Percentiles rank a stretch among this genome's conserved stretches.
phyloP scores from a whole-genome alignment of 2,797 vertebrate species.

The Rachycentron canadum region DNA sequence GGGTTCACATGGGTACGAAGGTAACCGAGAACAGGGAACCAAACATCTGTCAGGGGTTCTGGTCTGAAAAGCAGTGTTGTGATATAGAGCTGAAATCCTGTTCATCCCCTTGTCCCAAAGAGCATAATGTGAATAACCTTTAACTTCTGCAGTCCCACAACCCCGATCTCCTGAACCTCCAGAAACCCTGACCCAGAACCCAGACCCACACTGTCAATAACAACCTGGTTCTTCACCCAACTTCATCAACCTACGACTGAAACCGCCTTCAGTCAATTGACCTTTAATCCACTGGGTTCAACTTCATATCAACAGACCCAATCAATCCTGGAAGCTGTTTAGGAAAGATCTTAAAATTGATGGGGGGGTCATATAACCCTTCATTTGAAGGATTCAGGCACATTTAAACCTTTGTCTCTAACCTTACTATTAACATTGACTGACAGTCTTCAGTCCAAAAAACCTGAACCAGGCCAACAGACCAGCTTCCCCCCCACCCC shows the following conservation, averaged over 20 bases:
- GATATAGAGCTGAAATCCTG: constrained; percentile 66
- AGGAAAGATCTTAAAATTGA: background rate
- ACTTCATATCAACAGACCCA: too few relatives aligned
- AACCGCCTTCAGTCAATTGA: too few relatives aligned
- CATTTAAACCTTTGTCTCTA: too few relatives aligned
- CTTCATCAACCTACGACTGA: background rate
- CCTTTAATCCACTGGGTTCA: background rate
- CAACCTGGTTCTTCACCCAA: background rate
- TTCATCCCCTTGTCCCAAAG: constrained; percentile 45
- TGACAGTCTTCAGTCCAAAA: too few relatives aligned
- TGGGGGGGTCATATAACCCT: too few relatives aligned
- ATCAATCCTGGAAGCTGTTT: background rate
- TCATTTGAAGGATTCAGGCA: too few relatives aligned
- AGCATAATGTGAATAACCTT: constrained; percentile 45
- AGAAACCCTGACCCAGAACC: background rate
- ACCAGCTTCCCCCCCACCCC: too few relatives aligned
- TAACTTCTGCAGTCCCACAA: constrained; percentile 17
- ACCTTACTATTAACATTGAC: too few relatives aligned
- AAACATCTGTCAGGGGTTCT: constrained; percentile 76
- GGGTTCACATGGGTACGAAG: constrained; percentile 74
- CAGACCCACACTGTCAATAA: background rate
- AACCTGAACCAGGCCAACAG: too few relatives aligned
- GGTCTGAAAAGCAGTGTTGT: constrained; percentile 80
- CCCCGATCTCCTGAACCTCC: constrained; percentile 1
- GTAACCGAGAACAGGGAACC: constrained; percentile 71